These are phyloP conservation scores for Cephus sareptanus DNA, from an alignment of 2,888 invertebrate species.

Conservation along the genomic window DNA sequence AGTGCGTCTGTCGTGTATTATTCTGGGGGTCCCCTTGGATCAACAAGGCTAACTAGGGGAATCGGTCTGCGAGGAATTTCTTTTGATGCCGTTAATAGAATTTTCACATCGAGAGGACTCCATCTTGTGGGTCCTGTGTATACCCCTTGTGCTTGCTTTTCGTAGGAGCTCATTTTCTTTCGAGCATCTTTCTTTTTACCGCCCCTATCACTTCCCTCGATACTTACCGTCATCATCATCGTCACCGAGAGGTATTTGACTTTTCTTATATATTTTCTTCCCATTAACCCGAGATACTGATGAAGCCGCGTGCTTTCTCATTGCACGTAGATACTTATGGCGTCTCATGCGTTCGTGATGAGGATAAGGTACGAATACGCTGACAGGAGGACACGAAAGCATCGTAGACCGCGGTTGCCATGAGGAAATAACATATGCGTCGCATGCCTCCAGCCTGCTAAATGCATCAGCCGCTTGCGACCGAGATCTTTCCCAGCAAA, in stretches of 20 bases:
- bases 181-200: not conserved
- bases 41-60: constrained; percentile 42
- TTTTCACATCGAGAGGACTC: constrained; percentile 33
- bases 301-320: not conserved
- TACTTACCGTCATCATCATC: not conserved
- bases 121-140: not conserved
- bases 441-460: constrained; percentile 30
- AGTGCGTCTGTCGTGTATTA: constrained; percentile 35
- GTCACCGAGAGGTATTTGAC: not conserved
- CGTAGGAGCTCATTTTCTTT: not conserved
- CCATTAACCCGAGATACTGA: not conserved
- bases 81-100: constrained; percentile 45
- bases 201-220: not conserved
- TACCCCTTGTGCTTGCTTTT: not conserved
- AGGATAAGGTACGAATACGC: not conserved
- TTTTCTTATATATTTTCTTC: not conserved
- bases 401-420: constrained; percentile 6
- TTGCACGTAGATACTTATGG: not conserved
- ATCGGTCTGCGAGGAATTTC: constrained; percentile 41
- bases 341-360: not conserved
- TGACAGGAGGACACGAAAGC: not conserved
- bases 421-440: constrained; percentile 33
- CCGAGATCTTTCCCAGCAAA: constrained; percentile 37
- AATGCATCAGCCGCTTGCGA: constrained; percentile 31
- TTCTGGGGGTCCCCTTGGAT: constrained; percentile 35